These are phyloP conservation scores for Arvicanthis niloticus DNA, from an alignment of 2,113 vertebrate genomes.

Conservation along the genomic window DNA sequence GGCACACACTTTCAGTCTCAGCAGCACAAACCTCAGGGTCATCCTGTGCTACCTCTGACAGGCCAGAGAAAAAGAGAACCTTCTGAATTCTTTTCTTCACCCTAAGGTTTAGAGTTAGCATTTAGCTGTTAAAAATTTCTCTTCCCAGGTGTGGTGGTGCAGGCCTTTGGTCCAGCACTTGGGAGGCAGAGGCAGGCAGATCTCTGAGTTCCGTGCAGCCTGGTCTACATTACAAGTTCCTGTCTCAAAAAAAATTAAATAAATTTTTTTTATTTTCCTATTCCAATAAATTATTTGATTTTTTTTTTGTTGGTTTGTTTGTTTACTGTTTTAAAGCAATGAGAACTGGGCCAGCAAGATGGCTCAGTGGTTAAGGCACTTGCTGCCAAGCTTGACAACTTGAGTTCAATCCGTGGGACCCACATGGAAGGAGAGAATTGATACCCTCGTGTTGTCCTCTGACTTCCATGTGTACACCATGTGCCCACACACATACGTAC, in stretches of 20 bases:
- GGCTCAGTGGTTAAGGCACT: neutral
- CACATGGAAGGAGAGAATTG: neutral
- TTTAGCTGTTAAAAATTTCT: slow-evolving; percentile 2
- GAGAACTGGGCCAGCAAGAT: neutral
- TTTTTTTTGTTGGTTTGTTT: neutral
- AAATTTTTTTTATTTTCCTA: neutral
- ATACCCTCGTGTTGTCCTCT: neutral
- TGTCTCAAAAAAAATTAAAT: neutral
- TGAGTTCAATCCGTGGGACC: neutral
- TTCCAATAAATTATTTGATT: neutral
- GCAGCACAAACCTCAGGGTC: neutral
- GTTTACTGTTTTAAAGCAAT: neutral
- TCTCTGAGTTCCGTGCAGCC: neutral
- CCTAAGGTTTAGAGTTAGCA: neutral
- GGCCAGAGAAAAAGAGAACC: neutral
- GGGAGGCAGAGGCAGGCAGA: neutral
- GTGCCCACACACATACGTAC: neutral
- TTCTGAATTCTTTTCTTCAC: slow-evolving; percentile 21
- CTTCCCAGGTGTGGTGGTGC: neutral
- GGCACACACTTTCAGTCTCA: neutral
- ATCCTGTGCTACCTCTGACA: neutral
- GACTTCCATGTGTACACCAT: neutral
- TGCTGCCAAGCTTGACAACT: neutral
- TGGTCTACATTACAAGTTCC: neutral
- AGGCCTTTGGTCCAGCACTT: neutral